A percentile compares a stretch with the other conserved stretches of the same genome.
Evolutionary conservation across 2,888 invertebrate genomes (phyloP).

Genomic region (Abrostola triplasia): DNA sequence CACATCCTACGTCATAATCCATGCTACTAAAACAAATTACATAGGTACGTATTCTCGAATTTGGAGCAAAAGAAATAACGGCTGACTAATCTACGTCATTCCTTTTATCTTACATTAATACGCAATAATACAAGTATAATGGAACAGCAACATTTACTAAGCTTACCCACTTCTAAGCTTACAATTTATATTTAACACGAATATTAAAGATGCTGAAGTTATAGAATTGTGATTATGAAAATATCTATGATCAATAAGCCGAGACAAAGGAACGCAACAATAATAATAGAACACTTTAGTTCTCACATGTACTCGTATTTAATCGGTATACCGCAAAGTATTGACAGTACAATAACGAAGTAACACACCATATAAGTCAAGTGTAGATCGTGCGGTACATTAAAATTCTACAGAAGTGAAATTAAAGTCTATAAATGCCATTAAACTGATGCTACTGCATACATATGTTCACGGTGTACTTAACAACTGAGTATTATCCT

Average conservation of each 20-base stretch:
- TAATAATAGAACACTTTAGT: conserved; percentile 8
- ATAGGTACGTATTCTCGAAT: conserved; percentile 15
- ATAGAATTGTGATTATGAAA: conserved; percentile 64
- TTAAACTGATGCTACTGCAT: conserved; percentile 9
- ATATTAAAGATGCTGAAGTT: conserved; percentile 40
- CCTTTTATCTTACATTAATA: conserved; percentile 31
- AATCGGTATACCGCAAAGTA: conserved; percentile 3
- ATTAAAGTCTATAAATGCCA: conserved; percentile 27
- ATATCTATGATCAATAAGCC: conserved; percentile 49
- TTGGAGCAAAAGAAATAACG: conserved; percentile 18
- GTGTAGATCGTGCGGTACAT: conserved; percentile 18
- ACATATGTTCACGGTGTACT: conserved; percentile 31
- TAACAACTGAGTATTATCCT: conserved; percentile 25
- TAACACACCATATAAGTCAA: conserved; percentile 14
- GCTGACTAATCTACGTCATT: conserved; percentile 17
- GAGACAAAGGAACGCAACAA: conserved; percentile 49
- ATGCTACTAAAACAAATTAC: conserved; percentile 20
- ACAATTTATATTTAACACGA: conserved; percentile 32
- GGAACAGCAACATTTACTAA: conserved; percentile 38
- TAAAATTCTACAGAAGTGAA: conserved; percentile 11
- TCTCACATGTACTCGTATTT: background rate
- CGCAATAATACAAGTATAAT: conserved; percentile 42
- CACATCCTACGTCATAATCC: conserved; percentile 4
- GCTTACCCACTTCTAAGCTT: conserved; percentile 31
- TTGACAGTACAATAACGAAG: conserved; percentile 6